Percentiles rank a stretch among this genome's conserved stretches.
Evolutionary conservation across 2,113 vertebrate species (phyloP).

Genomic region (Amphiprion ocellaris): DNA sequence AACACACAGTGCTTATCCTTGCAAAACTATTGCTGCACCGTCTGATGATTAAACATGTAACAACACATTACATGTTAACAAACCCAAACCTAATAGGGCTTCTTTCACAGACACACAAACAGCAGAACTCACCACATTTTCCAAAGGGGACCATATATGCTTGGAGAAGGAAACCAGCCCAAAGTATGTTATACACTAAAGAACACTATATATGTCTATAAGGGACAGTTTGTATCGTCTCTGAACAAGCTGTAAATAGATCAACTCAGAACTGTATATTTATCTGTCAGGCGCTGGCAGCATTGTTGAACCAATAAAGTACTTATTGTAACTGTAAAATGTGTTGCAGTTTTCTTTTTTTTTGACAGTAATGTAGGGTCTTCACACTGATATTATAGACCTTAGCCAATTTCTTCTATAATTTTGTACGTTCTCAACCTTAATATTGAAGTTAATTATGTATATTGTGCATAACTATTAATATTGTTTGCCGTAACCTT

Average conservation of each 20-base stretch:
- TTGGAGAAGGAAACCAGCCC: slow-evolving; percentile 64
- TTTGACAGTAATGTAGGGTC: too few relatives aligned
- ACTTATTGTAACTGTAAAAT: slow-evolving; percentile 67
- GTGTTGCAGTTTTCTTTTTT: neutral
- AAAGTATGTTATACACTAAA: slow-evolving; percentile 64
- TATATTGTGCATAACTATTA: too few relatives aligned
- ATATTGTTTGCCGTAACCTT: too few relatives aligned
- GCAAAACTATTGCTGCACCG: slow-evolving; percentile 37
- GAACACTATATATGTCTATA: slow-evolving; percentile 57
- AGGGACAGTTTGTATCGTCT: slow-evolving; percentile 56
- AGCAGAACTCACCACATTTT: slow-evolving; percentile 51
- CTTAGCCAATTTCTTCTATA: too few relatives aligned
- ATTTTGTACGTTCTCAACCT: too few relatives aligned
- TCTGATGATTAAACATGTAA: slow-evolving; percentile 63
- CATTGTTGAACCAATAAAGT: slow-evolving; percentile 79
- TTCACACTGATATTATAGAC: too few relatives aligned
- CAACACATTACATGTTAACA: slow-evolving; percentile 51
- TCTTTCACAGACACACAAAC: slow-evolving; percentile 51
- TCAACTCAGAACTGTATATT: slow-evolving; percentile 73
- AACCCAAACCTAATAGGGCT: slow-evolving; percentile 67
- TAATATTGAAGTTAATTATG: too few relatives aligned
- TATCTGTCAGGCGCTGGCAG: slow-evolving; percentile 68
- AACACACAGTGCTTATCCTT: slow-evolving; percentile 58
- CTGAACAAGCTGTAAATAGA: slow-evolving; percentile 76
- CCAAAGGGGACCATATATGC: slow-evolving; percentile 66